Percentiles rank a stretch among this genome's conserved stretches.
These are phyloP conservation scores for Philopotamus ludificatus DNA, from an alignment of 1,140 invertebrate genomes.

Conservation along the genomic window DNA sequence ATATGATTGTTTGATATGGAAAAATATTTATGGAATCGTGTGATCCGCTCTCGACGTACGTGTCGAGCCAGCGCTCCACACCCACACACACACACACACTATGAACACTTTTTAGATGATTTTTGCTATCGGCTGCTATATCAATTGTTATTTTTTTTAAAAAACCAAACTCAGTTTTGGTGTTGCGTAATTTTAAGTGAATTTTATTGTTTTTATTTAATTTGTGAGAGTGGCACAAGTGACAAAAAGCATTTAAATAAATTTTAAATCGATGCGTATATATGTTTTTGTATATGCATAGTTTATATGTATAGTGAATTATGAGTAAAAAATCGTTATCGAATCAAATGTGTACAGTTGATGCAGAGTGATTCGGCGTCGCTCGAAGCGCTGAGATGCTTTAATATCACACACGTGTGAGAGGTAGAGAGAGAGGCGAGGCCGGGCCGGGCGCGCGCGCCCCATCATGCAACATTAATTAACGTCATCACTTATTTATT, in stretches of 20 bases:
- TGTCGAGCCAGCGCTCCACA: slow-evolving; percentile 2
- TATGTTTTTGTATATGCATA: slow-evolving; percentile 36
- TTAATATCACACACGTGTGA: slow-evolving; percentile 9
- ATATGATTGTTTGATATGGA: slow-evolving; percentile 37
- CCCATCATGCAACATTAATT: slow-evolving; percentile 8
- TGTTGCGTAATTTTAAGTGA: slow-evolving; percentile 40
- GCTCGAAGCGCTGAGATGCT: background rate
- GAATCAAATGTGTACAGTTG: slow-evolving; percentile 8
- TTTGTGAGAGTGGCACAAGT: slow-evolving; percentile 32
- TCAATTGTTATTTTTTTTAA: slow-evolving; percentile 41
- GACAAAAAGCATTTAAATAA: slow-evolving; percentile 41
- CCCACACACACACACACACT: too few species aligned
- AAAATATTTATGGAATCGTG: slow-evolving; percentile 37
- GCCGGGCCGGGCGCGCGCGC: too few species aligned
- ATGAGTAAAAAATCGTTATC: background rate
- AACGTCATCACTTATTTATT: slow-evolving; percentile 18
- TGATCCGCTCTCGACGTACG: slow-evolving; percentile 31
- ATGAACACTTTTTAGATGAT: slow-evolving; percentile 23
- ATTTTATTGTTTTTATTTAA: slow-evolving; percentile 39
- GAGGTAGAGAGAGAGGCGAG: too few species aligned
- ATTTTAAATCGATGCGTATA: slow-evolving; percentile 36
- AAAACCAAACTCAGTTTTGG: slow-evolving; percentile 36
- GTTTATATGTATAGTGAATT: slow-evolving; percentile 19
- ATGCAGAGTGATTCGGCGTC: slow-evolving; percentile 4
- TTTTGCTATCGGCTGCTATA: slow-evolving; percentile 38